Base-by-base conservation (phyloP, 2,797 vertebrate genomes). In the Tadarida brasiliensis region DNA sequence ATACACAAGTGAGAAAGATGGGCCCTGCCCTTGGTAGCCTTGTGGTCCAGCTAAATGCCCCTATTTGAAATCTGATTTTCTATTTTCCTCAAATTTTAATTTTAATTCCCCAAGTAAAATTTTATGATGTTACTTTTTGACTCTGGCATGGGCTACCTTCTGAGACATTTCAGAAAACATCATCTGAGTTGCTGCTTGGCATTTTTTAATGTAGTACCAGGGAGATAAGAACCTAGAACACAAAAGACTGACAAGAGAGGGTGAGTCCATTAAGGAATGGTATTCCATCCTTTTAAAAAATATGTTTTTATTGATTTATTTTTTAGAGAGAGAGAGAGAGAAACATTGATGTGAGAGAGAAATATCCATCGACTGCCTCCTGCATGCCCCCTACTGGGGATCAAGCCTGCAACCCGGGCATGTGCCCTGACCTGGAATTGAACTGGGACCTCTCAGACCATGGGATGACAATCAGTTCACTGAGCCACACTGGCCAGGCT, bases 21-120 rank as follows among this genome's bases (percentile, higher is more conserved):
- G 20, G 73, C 51, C 22, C 19, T 44, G 49, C 26, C 56, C 26
- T 49, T 26, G 57, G 57, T 44, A n/a, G 51, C 73, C 54, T 61
- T 8, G 9, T 90, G 24, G 1, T 90, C 54, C 39, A 20, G n/a
- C 28, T 47, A 30, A 16, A 54, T 70, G n/a, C 11, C 51, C 28
- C 17, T 90, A 10, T 82, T 85, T 71, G 30, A 96, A 88, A 76
- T 49, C 33, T 9, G 59, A 67, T 63, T 94, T 96, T 84, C 59
- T 90, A 0, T 80, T 89, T 80, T 47, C 90, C 59, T 93, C 61
- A 85, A 51, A 59, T 81, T 93, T 83, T 81, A 51, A 65, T 88
- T 93, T 92, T 81, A 20, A 65, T 83, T 73, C 71, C 11, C 47
- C 35, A 83, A 73, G 49, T 59, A 78, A 94, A 96, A 63, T 28